phyloP scores from a whole-genome alignment of 1,140 invertebrate genomes.

The Orussus abietinus region DNA sequence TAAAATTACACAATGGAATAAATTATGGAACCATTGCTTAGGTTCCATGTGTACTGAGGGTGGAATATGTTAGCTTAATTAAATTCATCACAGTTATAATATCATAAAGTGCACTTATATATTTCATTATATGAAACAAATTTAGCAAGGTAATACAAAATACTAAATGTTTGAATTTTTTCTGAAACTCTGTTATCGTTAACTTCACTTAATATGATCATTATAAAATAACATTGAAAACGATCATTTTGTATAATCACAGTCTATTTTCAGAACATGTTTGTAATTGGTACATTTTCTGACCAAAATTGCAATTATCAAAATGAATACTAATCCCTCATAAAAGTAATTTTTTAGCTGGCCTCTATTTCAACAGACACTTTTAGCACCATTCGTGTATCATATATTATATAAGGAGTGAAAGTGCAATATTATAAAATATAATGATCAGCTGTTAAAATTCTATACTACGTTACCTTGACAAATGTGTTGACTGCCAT shows the following conservation, averaged over 20 bases:
- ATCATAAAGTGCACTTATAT: too few relatives aligned
- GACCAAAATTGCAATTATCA: conserved; percentile 7
- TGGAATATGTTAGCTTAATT: too few relatives aligned
- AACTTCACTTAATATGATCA: too few relatives aligned
- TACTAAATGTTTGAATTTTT: conserved; percentile 12
- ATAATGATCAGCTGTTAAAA: conserved; percentile 18
- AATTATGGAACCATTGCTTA: conserved; percentile 16
- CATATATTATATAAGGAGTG: conserved; percentile 33
- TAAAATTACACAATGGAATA: too few relatives aligned
- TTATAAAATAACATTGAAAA: too few relatives aligned
- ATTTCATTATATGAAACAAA: too few relatives aligned
- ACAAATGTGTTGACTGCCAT: conserved; percentile 99
- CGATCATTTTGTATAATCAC: too few relatives aligned
- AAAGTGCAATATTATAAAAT: conserved; percentile 43
- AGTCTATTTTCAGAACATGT: too few relatives aligned
- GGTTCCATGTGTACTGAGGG: too few relatives aligned
- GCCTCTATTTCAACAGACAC: conserved; percentile 34
- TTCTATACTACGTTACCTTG: conserved; percentile 68
- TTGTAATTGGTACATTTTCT: conserved; percentile 1
- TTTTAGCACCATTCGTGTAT: conserved; percentile 35
- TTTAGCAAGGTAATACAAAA: conserved; percentile 14
- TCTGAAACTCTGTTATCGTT: neutral
- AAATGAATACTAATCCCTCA: too few relatives aligned
- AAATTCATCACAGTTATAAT: too few relatives aligned
- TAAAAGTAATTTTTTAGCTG: conserved; percentile 30